Conservation (phyloP, 1,140 invertebrate species). For the Homalodisca vitripennis region DNA sequence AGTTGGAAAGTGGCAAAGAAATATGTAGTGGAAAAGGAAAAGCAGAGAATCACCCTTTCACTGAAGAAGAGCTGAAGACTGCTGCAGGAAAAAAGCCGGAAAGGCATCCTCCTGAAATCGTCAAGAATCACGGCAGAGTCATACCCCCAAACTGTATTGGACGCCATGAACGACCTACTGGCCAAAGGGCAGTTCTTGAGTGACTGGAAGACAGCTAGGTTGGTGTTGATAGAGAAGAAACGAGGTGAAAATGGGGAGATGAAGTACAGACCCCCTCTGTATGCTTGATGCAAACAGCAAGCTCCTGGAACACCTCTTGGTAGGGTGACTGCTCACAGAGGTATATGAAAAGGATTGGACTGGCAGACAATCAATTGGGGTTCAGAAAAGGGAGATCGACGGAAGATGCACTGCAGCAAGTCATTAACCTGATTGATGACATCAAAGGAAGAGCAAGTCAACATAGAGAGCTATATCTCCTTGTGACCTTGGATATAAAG, state of each 20-base stretch:
- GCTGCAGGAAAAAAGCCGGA: background rate
- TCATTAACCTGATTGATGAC: background rate
- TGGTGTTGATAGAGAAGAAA: background rate
- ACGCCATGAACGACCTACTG: background rate
- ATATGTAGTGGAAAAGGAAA: background rate
- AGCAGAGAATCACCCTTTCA: background rate
- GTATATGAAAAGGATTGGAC: background rate
- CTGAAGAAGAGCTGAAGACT: background rate
- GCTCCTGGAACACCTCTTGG: background rate
- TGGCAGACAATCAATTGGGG: background rate
- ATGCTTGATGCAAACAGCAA: background rate
- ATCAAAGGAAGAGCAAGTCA: background rate
- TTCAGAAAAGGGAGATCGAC: background rate
- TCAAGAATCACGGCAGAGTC: background rate
- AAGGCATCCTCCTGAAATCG: background rate
- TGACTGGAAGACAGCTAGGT: background rate
- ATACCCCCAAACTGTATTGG: background rate
- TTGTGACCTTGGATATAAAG: background rate
- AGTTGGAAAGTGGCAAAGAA: no score
- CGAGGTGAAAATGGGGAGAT: background rate
- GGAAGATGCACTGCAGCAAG: background rate
- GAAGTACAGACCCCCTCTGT: background rate
- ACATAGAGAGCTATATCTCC: background rate
- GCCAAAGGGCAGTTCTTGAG: background rate
- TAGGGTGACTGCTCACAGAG: background rate